Conservation (phyloP, 2,888 invertebrate genomes). For the Papilio demoleus region DNA sequence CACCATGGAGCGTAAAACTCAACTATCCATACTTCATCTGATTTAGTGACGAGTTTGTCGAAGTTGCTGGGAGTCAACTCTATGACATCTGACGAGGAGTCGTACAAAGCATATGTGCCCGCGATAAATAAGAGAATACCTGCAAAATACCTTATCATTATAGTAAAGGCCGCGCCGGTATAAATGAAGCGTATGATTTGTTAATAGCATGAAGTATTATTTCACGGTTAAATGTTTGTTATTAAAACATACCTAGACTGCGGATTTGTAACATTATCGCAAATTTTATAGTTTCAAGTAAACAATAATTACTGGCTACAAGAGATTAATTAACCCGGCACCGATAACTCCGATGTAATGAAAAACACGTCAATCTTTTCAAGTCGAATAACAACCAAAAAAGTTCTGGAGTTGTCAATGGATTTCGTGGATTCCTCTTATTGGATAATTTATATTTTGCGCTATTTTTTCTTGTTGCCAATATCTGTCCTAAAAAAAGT, state of each 20-base stretch:
- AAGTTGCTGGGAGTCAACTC: constrained; percentile 95
- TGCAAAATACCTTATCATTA: constrained; percentile 54
- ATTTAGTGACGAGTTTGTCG: constrained; percentile 90
- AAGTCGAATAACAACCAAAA: constrained; percentile 48
- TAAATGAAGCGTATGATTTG: constrained; percentile 22
- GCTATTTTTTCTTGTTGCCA: constrained; percentile 43
- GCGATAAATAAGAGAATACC: constrained; percentile 69
- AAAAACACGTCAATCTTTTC: constrained; percentile 73
- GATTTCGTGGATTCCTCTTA: constrained; percentile 71
- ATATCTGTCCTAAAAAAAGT: neutral
- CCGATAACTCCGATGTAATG: constrained; percentile 47
- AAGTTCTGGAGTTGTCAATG: constrained; percentile 68
- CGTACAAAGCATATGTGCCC: constrained; percentile 83
- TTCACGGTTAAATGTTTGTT: constrained; percentile 61
- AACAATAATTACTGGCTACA: constrained; percentile 41
- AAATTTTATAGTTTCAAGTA: constrained; percentile 53
- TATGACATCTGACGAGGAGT: constrained; percentile 89
- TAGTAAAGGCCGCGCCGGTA: constrained; percentile 53
- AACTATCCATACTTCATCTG: constrained; percentile 96
- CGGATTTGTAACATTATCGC: constrained; percentile 65
- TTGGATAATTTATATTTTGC: constrained; percentile 63
- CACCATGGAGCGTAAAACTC: constrained; percentile 99
- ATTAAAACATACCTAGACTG: constrained; percentile 69
- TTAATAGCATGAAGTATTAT: constrained; percentile 48
- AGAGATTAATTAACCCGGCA: constrained; percentile 51